Base-by-base conservation (phyloP, 2,888 invertebrate genomes). In the Drosophila neutralis region DNA sequence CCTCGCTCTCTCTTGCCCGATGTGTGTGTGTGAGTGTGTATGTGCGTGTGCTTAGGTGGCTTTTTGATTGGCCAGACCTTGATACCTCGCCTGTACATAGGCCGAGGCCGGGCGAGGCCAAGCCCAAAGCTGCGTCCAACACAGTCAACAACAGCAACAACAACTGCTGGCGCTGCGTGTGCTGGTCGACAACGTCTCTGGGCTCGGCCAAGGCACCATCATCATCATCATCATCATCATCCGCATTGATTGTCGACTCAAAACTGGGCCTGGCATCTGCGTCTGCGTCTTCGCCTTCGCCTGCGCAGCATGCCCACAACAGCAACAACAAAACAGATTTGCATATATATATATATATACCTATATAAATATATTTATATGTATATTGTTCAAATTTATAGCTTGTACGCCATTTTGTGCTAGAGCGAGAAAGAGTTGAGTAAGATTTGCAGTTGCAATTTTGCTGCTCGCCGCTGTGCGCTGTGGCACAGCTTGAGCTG, bases 1-100 rank as follows among this genome's bases (percentile, higher is more conserved):
- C 31, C 15, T 13, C 21, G 21, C 53, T 21, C 31, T 4, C 52
- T 31, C n/a, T 31, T 4, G 13, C 21, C 21, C 52, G 31, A 13
- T 53, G 65, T 38, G 36, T 61, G 11, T 56, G 21, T 57, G 51
- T 60, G 63, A 63, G 59, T 61, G 36, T 52, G 52, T 68, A 52
- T 62, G 58, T 75, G 73, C 62, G 59, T 60, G 49, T 57, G 77
- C 69, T 74, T 83, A 60, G 73, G 67, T 81, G 79, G 79, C 88
- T 86, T 87, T 87, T 87, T 87, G 87, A 87, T 87, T 87, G 87
- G 87, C 88, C 87, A 87, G 86, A 86, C 85, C 83, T 86, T 86
- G 87, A 86, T 86, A 86, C 67, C 76, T 49, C 48, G 57, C 61
- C 68, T 63, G 64, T 76, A 78, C 69, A 78, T 80, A 79, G 79